Base-by-base conservation (phyloP, 2,888 invertebrate species). In the Hirtodrosophila trivittata region DNA sequence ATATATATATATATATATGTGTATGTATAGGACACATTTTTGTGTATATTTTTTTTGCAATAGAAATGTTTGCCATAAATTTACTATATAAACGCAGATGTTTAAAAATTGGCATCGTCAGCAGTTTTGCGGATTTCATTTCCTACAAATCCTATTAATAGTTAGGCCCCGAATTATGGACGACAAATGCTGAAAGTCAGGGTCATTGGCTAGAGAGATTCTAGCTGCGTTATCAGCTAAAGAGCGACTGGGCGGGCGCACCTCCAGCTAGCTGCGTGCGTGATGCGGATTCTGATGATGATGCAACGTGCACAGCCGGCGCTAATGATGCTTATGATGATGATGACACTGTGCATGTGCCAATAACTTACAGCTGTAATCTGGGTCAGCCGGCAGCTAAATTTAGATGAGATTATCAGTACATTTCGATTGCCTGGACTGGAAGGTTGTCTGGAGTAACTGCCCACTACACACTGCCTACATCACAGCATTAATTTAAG, bases 371-470 rank as follows among this genome's bases (percentile, higher is more conserved):
- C 41, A 38, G 13, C 35, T 67, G 71, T 78, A 85, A 80, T 80
- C 32, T 80, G 62, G 77, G 77, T 58, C 86, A 77, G 70, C 12
- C 66, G 64, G 62, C 47, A 47, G 75, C 78, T 68, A 58, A 67
- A 60, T 60, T 72, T 66, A 68, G 57, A 63, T 52, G 55, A 10
- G 33, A 66, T 69, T 71, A 77, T 77, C 76, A 86, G 87, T 77
- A 21, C 50, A 56, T 28, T 42, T 47, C 42, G 64, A 64, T 64
- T 56, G 58, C 30, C 62, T 51, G 62, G 57, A 25, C 62, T 43
- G 46, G 25, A 35, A 54, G 64, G 80, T 71, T 70, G 60, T 66
- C 37, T 33, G 43, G 30, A 39, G 35, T 13, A 41, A 9, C 30
- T 32, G 18, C 32, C n/a, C 39, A 42, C 38, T 46, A 54, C 38